These are phyloP conservation scores for Merodon equestris DNA, from an alignment of 2,888 invertebrate species.

Conservation along the genomic window DNA sequence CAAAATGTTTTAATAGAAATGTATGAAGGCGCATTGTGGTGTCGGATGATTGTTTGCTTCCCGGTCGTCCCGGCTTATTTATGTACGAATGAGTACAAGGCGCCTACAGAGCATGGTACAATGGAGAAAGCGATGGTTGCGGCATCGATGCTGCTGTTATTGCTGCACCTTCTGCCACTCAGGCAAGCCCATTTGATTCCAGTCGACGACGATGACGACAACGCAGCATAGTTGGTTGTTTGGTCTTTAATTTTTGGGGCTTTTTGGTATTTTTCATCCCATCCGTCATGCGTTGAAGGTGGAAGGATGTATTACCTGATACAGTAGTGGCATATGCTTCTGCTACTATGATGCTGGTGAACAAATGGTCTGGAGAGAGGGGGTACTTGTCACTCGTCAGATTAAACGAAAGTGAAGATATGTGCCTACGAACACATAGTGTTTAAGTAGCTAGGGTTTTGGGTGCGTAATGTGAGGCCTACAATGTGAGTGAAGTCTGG, in stretches of 20 bases:
- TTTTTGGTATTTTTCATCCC: slow-evolving; percentile 22
- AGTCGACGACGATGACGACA: not conserved
- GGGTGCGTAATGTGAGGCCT: slow-evolving; percentile 33
- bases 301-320: slow-evolving; percentile 55
- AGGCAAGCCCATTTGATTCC: slow-evolving; percentile 53
- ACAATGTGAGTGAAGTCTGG: slow-evolving; percentile 13
- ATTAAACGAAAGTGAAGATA: slow-evolving; percentile 41
- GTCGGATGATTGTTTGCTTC: slow-evolving; percentile 38
- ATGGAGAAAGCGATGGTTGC: slow-evolving; percentile 53
- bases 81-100: slow-evolving; percentile 17
- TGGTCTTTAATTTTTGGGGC: not conserved
- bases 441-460: slow-evolving; percentile 12
- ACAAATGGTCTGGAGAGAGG: slow-evolving; percentile 41
- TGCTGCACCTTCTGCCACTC: slow-evolving; percentile 43
- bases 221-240: too few relatives aligned
- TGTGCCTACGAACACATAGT: not conserved
- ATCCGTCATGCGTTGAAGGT: slow-evolving; percentile 45
- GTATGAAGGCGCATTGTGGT: slow-evolving; percentile 42
- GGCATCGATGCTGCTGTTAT: slow-evolving; percentile 9
- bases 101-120: slow-evolving; percentile 36
- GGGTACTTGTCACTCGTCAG: slow-evolving; percentile 57
- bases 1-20: slow-evolving; percentile 46
- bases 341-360: slow-evolving; percentile 17
- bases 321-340: slow-evolving; percentile 25
- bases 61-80: slow-evolving; percentile 16